Evolutionary conservation across 2,888 invertebrate genomes (phyloP).

Genomic region (Epinotia ramella): DNA sequence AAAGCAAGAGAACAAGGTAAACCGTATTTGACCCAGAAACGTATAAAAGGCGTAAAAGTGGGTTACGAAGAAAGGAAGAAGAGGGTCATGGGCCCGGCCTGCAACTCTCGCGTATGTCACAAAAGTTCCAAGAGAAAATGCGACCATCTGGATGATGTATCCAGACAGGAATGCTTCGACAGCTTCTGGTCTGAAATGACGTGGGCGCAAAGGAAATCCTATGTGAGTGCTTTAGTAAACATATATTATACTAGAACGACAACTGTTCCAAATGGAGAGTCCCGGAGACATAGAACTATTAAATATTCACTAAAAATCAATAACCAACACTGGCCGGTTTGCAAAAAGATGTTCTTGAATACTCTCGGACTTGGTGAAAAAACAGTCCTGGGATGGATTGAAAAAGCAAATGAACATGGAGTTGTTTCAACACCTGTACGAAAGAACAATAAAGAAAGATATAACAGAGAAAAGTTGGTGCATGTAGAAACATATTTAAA

Average conservation of each 20-base stretch:
- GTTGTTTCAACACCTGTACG: constrained; percentile 34
- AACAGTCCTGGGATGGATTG: constrained; percentile 43
- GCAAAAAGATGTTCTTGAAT: constrained; percentile 43
- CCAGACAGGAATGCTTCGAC: constrained; percentile 43
- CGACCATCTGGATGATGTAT: constrained; percentile 32
- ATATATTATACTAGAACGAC: constrained; percentile 41
- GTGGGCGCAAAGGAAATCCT: constrained; percentile 40
- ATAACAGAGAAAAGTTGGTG: constrained; percentile 40
- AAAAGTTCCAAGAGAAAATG: constrained; percentile 43
- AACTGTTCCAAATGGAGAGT: constrained; percentile 39
- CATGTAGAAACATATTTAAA: constrained; percentile 42
- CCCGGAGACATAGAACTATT: constrained; percentile 41
- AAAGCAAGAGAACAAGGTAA: constrained; percentile 44
- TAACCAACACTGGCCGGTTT: constrained; percentile 43
- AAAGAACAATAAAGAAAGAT: constrained; percentile 41
- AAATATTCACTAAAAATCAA: constrained; percentile 42
- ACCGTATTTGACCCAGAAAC: constrained; percentile 43
- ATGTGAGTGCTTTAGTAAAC: constrained; percentile 41
- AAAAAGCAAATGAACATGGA: constrained; percentile 43
- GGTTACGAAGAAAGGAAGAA: constrained; percentile 43
- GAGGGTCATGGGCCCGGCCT: constrained; percentile 40
- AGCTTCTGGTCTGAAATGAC: constrained; percentile 44
- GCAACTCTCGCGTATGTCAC: constrained; percentile 37
- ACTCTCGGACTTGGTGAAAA: constrained; percentile 41
- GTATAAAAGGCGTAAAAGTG: constrained; percentile 44